Percentiles rank a stretch among this genome's conserved stretches.
phyloP scores from a whole-genome alignment of 2,797 vertebrate species.

The Gadopsis marmoratus region DNA sequence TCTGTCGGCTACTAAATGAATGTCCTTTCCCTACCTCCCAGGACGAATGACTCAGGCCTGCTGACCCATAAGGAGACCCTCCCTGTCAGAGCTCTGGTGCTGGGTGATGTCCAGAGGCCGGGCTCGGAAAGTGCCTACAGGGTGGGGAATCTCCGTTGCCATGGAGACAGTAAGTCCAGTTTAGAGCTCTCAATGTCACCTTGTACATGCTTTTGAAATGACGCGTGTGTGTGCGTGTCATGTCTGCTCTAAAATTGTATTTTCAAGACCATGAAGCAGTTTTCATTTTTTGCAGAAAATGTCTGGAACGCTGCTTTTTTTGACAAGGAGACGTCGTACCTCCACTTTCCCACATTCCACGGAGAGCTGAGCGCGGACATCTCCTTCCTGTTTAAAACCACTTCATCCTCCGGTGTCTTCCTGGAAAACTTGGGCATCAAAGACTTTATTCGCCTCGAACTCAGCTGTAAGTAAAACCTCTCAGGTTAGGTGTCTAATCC shows the following conservation, averaged over 20 bases:
- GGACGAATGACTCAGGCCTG: slow-evolving; percentile 91
- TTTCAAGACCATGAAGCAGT: neutral
- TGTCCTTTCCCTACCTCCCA: slow-evolving; percentile 54
- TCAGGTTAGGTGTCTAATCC: slow-evolving; percentile 34
- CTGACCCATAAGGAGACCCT: slow-evolving; percentile 93
- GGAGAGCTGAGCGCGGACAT: slow-evolving; percentile 94
- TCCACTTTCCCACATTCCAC: slow-evolving; percentile 95
- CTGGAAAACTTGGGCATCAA: slow-evolving; percentile 96
- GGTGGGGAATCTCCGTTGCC: slow-evolving; percentile 92
- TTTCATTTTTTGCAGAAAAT: slow-evolving; percentile 72
- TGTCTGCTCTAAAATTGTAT: neutral
- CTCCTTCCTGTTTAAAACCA: slow-evolving; percentile 96
- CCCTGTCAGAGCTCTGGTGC: slow-evolving; percentile 90
- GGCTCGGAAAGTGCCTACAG: slow-evolving; percentile 91
- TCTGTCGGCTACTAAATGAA: too few relatives aligned
- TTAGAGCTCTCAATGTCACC: neutral
- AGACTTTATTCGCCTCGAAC: slow-evolving; percentile 94
- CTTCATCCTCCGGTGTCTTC: slow-evolving; percentile 92
- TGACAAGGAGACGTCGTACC: slow-evolving; percentile 92
- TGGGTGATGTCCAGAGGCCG: slow-evolving; percentile 88
- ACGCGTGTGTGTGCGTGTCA: neutral
- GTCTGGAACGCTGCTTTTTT: slow-evolving; percentile 96
- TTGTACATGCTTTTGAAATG: neutral
- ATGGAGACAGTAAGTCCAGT: slow-evolving; percentile 92
- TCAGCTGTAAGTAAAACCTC: slow-evolving; percentile 89